Base-by-base conservation (phyloP, 2,113 vertebrate genomes). In the Eleginops maclovinus region DNA sequence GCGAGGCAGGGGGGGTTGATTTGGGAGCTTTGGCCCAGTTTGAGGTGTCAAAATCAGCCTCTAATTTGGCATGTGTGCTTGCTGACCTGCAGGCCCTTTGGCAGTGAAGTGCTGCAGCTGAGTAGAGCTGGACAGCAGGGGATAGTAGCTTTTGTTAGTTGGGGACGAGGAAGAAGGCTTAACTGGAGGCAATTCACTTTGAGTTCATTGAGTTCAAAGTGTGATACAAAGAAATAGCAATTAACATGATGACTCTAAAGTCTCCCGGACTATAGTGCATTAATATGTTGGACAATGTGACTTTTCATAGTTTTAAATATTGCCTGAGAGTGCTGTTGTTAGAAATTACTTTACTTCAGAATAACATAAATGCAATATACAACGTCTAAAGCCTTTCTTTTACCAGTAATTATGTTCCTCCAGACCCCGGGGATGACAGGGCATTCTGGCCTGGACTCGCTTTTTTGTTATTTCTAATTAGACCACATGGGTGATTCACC, bases 401-500 rank as follows among this genome's bases (percentile, higher is more conserved):
- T 28, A 41, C 12, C 14, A 36, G 70, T 44, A 68, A 51, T 83
- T 72, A 79, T 60, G 72, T 72, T 28, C 17, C 49, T 5, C 1
- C 19, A 8, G 63, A 49, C 85, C 31, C n/a, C 19, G 10, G 68
- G 60, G 79, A 73, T 13, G 63, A 24, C 40, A 47, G 55, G 22
- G 55, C 84, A 17, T 44, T 54, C 46, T 68, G 24, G 77, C 54
- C 67, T 54, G 21, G 53, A 85, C 54, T 68, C 75, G 47, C 64
- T 72, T 71, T 75, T 60, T 56, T 8, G 31, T 36, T 36, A 8
- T 36, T 36, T 79, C 64, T 47, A 87, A 86, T 87, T 79, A 62
- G 28, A 81, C 85, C 84, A 87, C 82, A 84, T 69, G 72, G 69
- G n/a, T 77, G 54, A 82, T 86, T 87, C 72, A 43, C 44, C 69